Evolutionary conservation across 2,797 vertebrate genomes (phyloP), one percentile per base, ranked within the genome.

Genomic region (Onychomys leucogaster): DNA sequence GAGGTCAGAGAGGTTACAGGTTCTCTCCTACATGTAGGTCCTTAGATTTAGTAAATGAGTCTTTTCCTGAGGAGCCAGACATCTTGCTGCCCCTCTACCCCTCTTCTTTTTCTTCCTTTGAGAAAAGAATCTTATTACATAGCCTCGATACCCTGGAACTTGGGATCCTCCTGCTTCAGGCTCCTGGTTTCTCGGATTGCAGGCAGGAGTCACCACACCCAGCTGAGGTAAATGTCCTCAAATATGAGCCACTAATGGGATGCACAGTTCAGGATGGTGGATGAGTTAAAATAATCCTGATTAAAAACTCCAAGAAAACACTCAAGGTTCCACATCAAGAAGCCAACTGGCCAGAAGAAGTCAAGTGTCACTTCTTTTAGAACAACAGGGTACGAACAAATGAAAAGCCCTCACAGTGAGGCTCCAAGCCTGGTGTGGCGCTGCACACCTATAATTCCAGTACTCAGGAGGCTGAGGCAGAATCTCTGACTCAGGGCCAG

Each of bases 221-320:
- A 80, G 46, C 17, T 63, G 7, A 80, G 23, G 61, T 55, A 1
- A 17, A 65, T 81, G 3, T n/a, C 85, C 55, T 77, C 59, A 55
- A 88, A 71, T 19, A 37, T 65, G 29, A 93, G 84, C 52, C 41
- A 19, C 63, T 21, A 81, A 25, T 1, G 75, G 75, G 46, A 61
- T 88, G 43, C 71, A 67, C 75, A 59, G 43, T 11, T 80, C 43
- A 21, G 37, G 41, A 90, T 55, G 25, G 10, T 16, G 41, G 43
- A 32, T 61, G 61, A 82, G 75, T 71, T 41, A 37, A 90, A 96
- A 86, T 37, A 75, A 76, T 49, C 41, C 86, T 86, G 27, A 90
- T 57, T 90, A 83, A 52, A 78, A 94, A 83, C 63, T 80, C 83
- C 57, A 43, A 17, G 65, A 92, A 91, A 41, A n/a, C 87, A 81